Base-by-base conservation (phyloP, 2,797 vertebrate species). In the Varecia variegata region DNA sequence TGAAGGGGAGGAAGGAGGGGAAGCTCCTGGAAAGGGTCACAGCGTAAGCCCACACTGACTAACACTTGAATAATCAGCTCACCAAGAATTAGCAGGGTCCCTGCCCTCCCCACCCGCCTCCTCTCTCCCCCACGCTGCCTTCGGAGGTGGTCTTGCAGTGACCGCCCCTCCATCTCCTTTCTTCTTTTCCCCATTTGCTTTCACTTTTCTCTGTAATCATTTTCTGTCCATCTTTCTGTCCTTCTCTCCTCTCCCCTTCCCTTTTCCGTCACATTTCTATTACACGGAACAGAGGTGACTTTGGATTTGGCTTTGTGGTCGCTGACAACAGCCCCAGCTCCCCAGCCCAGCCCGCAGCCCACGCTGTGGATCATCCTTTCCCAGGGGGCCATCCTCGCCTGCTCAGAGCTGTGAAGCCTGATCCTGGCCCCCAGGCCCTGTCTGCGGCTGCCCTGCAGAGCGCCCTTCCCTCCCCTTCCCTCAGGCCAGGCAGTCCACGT, bases 311-410 rank as follows among this genome's bases (percentile, higher is more conserved):
- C 52, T 80, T 25, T 70, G 81, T 43, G 38, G 47, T 43, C 45
- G 27, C 27, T 13, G 74, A 47, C 4, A 2, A 65, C 35, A 54
- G 21, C 12, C 74, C 47, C 21, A 58, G 73, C 15, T 88, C 32
- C 77, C 60, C 38, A 12, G 40, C 8, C 60, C 45, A 50, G 70
- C 32, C 58, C 8, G 0, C 0, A 2, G 7, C 21, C 35, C 25
- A 0, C 2, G 0, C 7, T 14, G 0, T 9, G 10, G n/a, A n/a
- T 15, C 52, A 30, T 30, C 40, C 2, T 7, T 23, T 10, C 50
- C 52, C 0, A 1, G 0, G 14, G 0, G 7, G 17, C 8, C 2
- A 0, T n/a, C 20, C 27, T 79, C 20, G 1, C 6, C 67, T 2
- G 7, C 47, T 70, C 47, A 35, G 38, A n/a, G 32, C 52, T 54